Evolutionary conservation across 2,797 vertebrate species (phyloP), one percentile per base, ranked within the genome.

Genomic region (Argya squamiceps): DNA sequence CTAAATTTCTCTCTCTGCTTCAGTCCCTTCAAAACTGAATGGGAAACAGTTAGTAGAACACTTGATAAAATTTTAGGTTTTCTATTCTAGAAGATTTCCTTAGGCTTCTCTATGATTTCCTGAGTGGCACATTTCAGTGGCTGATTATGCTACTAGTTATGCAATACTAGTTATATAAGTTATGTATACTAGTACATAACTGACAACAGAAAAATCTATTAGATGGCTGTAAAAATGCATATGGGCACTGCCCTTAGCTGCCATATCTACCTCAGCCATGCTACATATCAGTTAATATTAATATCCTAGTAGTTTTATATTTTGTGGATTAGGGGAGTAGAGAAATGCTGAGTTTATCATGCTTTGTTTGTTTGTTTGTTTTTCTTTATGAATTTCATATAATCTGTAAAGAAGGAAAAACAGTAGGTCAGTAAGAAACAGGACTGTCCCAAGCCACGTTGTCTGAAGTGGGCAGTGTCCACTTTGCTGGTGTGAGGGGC

Each of bases 151-250:
- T 63, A 68, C 53, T 37, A 44, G 64, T 79, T 93, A 78, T 89
- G 69, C 86, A n/a, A n/a, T n/a, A n/a, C n/a, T n/a, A n/a, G n/a
- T n/a, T n/a, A n/a, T n/a, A n/a, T n/a, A n/a, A n/a, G n/a, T n/a
- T n/a, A n/a, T n/a, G n/a, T n/a, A n/a, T n/a, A n/a, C n/a, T n/a
- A 94, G 58, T 70, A 84, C 5, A 3, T 47, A 93, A 80, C 93
- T 86, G 89, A 37, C 80, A 85, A 37, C 39, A 89, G 43, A 76
- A 65, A 82, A 65, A 78, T 76, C 20, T 59, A 34, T 59, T 87
- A 15, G 32, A n/a, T 87, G 76, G 75, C 75, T 89, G 67, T 92
- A 96, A 87, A 91, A 94, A 86, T 71, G 41, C 19, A 9, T 90
- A 70, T 93, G 63, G 44, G 37, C 74, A 47, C 50, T 94, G 55